phyloP scores from a whole-genome alignment of 2,113 vertebrate genomes.

The Egretta garzetta region DNA sequence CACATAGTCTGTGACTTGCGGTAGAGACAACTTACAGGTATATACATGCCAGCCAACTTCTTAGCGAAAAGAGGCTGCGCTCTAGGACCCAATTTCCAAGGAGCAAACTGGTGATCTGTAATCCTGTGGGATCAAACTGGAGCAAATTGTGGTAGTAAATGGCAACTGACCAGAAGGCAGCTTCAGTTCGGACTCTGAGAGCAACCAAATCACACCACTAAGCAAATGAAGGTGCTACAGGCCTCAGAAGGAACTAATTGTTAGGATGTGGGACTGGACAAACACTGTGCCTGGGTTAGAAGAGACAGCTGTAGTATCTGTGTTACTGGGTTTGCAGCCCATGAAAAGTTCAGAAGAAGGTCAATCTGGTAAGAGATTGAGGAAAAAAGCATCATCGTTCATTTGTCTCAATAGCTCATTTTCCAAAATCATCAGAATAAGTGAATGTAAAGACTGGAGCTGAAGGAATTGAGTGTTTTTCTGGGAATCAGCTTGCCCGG shows the following conservation, averaged over 20 bases:
- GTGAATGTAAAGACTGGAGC: not conserved
- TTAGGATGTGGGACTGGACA: not conserved
- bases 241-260: not conserved
- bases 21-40: not conserved
- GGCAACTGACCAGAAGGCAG: not conserved
- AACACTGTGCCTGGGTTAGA: not conserved
- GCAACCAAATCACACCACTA: not conserved
- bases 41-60: not conserved
- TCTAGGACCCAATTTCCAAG: not conserved
- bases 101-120: not conserved
- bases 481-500: not conserved
- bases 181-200: not conserved
- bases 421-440: not conserved
- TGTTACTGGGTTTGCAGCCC: not conserved
- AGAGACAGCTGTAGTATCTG: not conserved
- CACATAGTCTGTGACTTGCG: not conserved
- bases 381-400: not conserved
- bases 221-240: not conserved
- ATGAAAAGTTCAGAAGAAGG: not conserved
- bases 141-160: not conserved
- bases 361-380: not conserved
- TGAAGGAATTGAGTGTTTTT: not conserved
- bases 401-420: not conserved
- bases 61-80: not conserved
- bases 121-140: not conserved